A percentile compares a stretch with the other conserved stretches of the same genome.
Evolutionary conservation across 2,113 vertebrate species (phyloP).

Genomic region (Miniopterus natalensis): DNA sequence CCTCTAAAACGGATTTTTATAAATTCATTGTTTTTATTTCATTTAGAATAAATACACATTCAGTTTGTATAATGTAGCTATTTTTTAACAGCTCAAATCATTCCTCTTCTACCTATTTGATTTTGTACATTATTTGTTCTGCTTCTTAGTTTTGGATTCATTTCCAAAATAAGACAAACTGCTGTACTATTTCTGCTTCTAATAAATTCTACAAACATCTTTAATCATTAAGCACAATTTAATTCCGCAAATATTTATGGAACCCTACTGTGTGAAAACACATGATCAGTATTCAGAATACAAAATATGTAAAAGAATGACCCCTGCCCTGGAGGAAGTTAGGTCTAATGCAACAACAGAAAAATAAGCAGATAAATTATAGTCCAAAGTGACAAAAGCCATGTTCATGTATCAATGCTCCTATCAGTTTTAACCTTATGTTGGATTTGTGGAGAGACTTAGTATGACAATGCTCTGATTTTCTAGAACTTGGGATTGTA

Average conservation of each 20-base stretch:
- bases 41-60: background rate
- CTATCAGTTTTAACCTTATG: background rate
- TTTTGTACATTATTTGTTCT: background rate
- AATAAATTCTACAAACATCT: background rate
- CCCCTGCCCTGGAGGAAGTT: background rate
- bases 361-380: background rate
- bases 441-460: background rate
- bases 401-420: background rate
- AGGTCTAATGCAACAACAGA: background rate
- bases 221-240: conserved; percentile 1
- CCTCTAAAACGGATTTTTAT: background rate
- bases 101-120: background rate
- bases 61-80: background rate
- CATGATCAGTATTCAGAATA: background rate
- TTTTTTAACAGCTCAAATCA: background rate
- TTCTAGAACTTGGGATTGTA: background rate
- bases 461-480: background rate
- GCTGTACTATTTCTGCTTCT: background rate
- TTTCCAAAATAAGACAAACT: background rate
- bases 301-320: background rate
- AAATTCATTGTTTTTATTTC: background rate
- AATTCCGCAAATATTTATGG: background rate
- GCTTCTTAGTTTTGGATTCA: background rate
- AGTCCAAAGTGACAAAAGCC: background rate
- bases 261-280: background rate